Conservation (phyloP, 2,888 invertebrate genomes). For the Masnerella sp. region DNA sequence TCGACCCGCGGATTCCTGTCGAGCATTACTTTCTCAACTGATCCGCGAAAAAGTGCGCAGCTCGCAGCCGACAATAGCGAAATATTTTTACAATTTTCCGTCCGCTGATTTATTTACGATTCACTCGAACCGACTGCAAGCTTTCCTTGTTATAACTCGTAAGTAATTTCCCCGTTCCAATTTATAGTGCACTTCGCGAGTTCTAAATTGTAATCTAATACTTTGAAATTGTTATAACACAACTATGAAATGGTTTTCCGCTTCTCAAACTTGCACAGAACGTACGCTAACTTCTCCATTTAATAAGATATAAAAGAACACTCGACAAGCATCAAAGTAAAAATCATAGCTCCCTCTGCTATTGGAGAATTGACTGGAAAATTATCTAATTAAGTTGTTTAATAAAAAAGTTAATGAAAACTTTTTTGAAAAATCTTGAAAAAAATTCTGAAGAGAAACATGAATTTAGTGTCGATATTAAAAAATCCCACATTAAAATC, state of each 20-base stretch:
- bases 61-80: not conserved
- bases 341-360: constrained; percentile 17
- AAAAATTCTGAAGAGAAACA: too few relatives aligned
- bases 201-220: constrained; percentile 49
- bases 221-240: constrained; percentile 47
- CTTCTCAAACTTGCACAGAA: constrained; percentile 31
- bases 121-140: constrained; percentile 9
- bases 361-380: too few relatives aligned
- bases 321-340: not conserved
- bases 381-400: too few relatives aligned
- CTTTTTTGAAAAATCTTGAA: too few relatives aligned
- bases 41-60: not conserved
- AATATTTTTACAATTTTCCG: constrained; percentile 18
- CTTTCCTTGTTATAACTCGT: constrained; percentile 11
- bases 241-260: constrained; percentile 36
- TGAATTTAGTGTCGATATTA: too few relatives aligned
- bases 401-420: too few relatives aligned
- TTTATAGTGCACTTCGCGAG: constrained; percentile 35
- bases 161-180: constrained; percentile 45
- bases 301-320: constrained; percentile 36
- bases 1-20: not conserved
- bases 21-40: not conserved
- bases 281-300: constrained; percentile 29
- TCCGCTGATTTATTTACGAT: constrained; percentile 27
- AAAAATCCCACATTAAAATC: too few relatives aligned